Percentiles rank a stretch among this genome's conserved stretches.
These are phyloP conservation scores for Endomychus coccineus DNA, from an alignment of 2,888 invertebrate species.

Conservation along the genomic window DNA sequence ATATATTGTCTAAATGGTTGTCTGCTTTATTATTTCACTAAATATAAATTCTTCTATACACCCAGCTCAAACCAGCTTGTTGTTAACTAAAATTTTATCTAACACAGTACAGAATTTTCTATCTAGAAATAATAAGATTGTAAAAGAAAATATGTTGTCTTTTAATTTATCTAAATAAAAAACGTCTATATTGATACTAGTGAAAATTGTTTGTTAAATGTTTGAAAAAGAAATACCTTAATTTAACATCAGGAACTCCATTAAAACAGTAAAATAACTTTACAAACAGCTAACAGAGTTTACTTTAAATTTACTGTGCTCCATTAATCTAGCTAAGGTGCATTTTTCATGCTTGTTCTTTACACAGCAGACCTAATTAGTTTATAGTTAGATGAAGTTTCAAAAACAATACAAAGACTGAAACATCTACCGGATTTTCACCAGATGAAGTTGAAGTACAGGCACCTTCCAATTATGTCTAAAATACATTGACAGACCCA, in stretches of 20 bases:
- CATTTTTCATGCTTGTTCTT: slow-evolving; percentile 37
- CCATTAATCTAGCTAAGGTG: slow-evolving; percentile 42
- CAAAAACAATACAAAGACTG: slow-evolving; percentile 26
- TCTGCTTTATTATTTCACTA: slow-evolving; percentile 16
- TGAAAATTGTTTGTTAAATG: slow-evolving; percentile 15
- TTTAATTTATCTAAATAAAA: slow-evolving; percentile 1
- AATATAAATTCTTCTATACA: slow-evolving; percentile 33
- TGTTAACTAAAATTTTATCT: slow-evolving; percentile 26
- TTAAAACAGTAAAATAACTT: slow-evolving; percentile 27
- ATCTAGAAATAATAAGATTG: slow-evolving; percentile 10
- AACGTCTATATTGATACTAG: slow-evolving; percentile 10
- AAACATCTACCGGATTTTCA: too few relatives aligned
- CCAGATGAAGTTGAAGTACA: too few relatives aligned
- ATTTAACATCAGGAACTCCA: slow-evolving; percentile 33
- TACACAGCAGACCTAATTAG: slow-evolving; percentile 26
- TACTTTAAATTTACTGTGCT: slow-evolving; percentile 38
- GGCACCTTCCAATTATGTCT: too few relatives aligned
- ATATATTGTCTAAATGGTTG: slow-evolving; percentile 8
- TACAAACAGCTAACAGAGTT: slow-evolving; percentile 31
- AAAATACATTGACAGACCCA: too few relatives aligned
- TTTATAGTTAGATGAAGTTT: slow-evolving; percentile 21
- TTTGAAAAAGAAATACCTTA: slow-evolving; percentile 30
- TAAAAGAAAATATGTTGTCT: slow-evolving; percentile 3
- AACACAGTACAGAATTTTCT: slow-evolving; percentile 34
- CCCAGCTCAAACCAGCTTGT: slow-evolving; percentile 48